These are phyloP conservation scores for Kryphioiulus occultus DNA, from an alignment of 2,888 invertebrate genomes.

Conservation along the genomic window DNA sequence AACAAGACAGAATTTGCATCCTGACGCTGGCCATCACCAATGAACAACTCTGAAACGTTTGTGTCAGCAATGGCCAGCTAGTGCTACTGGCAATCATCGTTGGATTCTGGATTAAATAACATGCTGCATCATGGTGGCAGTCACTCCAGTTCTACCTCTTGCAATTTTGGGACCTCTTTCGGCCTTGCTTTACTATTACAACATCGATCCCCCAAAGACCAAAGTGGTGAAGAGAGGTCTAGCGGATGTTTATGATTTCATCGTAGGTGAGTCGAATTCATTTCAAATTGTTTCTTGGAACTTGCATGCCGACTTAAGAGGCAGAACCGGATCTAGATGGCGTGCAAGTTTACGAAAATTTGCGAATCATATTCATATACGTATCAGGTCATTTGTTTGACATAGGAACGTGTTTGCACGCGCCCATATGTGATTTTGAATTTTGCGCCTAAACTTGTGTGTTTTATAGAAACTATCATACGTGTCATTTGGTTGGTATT, in stretches of 20 bases:
- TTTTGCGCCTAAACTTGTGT: too few species aligned
- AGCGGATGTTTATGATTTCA: constrained; percentile 69
- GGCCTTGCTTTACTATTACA: constrained; percentile 49
- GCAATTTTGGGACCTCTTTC: constrained; percentile 51
- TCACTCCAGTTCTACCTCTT: constrained; percentile 49
- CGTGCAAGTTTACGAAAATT: too few species aligned
- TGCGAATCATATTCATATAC: too few species aligned
- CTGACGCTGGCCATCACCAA: background rate
- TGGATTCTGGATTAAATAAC: constrained; percentile 25
- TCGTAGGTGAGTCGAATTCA: constrained; percentile 61
- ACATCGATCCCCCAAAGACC: constrained; percentile 53
- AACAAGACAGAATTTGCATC: background rate
- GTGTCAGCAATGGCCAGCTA: background rate
- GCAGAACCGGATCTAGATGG: too few species aligned
- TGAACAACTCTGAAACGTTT: background rate
- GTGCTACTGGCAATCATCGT: background rate
- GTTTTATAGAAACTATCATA: too few species aligned
- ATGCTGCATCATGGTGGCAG: constrained; percentile 49
- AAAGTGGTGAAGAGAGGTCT: constrained; percentile 52
- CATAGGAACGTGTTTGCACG: too few species aligned
- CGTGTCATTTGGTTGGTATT: too few species aligned
- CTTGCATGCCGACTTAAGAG: too few species aligned
- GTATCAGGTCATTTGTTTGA: too few species aligned
- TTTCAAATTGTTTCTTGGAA: background rate
- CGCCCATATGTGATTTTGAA: too few species aligned